These are phyloP conservation scores for Corbicula japonica DNA, from an alignment of 2,888 invertebrate genomes.

Conservation along the genomic window DNA sequence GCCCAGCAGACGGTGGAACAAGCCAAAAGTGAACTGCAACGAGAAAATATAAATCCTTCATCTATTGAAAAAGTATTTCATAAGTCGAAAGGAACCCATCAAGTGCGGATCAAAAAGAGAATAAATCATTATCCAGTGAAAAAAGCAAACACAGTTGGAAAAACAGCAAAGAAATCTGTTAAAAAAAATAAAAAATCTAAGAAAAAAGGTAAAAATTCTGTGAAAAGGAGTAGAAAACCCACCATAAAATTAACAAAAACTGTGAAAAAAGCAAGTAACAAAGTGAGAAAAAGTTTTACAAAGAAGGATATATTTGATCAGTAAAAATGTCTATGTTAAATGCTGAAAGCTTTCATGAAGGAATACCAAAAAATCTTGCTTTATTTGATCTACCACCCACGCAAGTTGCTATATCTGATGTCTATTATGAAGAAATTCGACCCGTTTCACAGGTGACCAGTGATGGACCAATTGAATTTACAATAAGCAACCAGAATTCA, in stretches of 20 bases:
- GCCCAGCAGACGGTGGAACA: background rate
- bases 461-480: slow-evolving; percentile 44
- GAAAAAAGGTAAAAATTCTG: background rate
- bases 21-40: slow-evolving; percentile 7
- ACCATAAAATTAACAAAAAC: too few species aligned
- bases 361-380: slow-evolving; percentile 32
- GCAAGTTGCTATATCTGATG: slow-evolving; percentile 32
- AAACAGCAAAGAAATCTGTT: background rate
- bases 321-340: slow-evolving; percentile 38
- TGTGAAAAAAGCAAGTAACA: background rate
- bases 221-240: background rate
- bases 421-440: slow-evolving; percentile 36
- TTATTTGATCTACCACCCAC: slow-evolving; percentile 46
- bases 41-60: slow-evolving; percentile 2
- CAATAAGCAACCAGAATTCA: slow-evolving; percentile 40
- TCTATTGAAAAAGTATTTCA: background rate
- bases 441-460: slow-evolving; percentile 37
- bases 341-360: slow-evolving; percentile 38
- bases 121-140: too few species aligned
- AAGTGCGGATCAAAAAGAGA: background rate
- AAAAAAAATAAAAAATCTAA: slow-evolving; percentile 4
- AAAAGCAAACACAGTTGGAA: too few species aligned
- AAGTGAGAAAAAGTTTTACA: background rate
- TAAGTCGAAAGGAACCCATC: background rate
- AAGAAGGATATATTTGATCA: background rate